These are phyloP conservation scores for Falco naumanni DNA, from an alignment of 2,797 vertebrate species.

Conservation along the genomic window DNA sequence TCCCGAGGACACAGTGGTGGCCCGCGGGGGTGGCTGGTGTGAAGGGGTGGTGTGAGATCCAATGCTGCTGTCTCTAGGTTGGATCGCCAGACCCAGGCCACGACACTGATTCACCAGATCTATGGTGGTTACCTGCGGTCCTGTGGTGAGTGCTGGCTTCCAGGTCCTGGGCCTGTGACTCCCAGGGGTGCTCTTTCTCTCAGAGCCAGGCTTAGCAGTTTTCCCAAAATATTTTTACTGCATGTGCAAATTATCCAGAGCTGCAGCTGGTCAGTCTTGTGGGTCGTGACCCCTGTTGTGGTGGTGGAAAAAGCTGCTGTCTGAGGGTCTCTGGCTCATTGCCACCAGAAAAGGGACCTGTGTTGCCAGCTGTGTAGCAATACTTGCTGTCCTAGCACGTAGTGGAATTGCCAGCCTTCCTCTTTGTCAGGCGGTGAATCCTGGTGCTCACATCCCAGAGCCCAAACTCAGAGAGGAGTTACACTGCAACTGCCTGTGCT, in stretches of 20 bases:
- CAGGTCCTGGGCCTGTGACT: background rate
- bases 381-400: background rate
- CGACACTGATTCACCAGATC: conserved; percentile 94
- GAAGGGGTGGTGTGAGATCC: fast-evolving
- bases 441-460: background rate
- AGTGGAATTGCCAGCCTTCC: background rate
- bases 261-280: background rate
- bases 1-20: background rate
- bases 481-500: background rate
- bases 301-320: background rate
- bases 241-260: fast-evolving
- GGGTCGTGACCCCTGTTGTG: background rate
- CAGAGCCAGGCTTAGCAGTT: background rate
- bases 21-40: fast-evolving
- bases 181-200: background rate
- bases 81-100: conserved; percentile 94
- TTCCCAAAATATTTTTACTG: too few species aligned
- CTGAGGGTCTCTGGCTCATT: background rate
- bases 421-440: background rate
- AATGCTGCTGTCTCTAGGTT: conserved; percentile 74
- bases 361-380: background rate
- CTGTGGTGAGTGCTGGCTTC: conserved; percentile 79
- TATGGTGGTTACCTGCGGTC: conserved; percentile 96
- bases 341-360: background rate
- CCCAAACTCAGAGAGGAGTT: fast-evolving